Evolutionary conservation across 2,888 invertebrate genomes (phyloP), one percentile per base, ranked within the genome.

Genomic region (Cyrtodaria siliqua): DNA sequence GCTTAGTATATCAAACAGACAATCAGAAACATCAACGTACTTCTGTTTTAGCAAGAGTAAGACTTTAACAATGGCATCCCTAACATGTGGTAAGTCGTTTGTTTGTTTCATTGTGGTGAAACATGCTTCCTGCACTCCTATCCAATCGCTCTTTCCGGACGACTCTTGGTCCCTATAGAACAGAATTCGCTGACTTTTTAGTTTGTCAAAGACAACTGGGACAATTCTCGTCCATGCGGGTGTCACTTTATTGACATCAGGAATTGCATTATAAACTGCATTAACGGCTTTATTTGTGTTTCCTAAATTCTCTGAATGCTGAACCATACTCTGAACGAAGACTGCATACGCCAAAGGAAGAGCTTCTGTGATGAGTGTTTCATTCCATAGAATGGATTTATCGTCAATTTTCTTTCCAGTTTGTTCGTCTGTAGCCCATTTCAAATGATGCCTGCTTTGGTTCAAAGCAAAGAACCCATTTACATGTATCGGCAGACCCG

Each of bases 401-500:
- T 88, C 90, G 33, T 74, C 69, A 4, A 77, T 64, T 23, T 44
- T n/a, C 26, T 68, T 67, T n/a, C 49, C 26, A 27, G 62, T 24
- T 49, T 83, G 74, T 29, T 84, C 83, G 1, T 84, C 78, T 29
- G 88, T 81, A 18, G 88, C 86, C 91, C 91, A 91, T 76, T 90
- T 91, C 14, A 91, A 73, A 63, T 89, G 87, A 20, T 89, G 83
- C 24, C 90, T 81, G 75, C 90, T 90, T 57, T 89, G 89, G 49
- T 86, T 88, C 12, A 91, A 63, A 6, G 89, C 87, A 74, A 91
- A 91, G 75, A 84, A 89, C 8, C 90, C 91, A 69, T 90, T 90
- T 24, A 91, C 85, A 69, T 91, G 90, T 2, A 91, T 82, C 0
- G 90, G 90, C 12, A 91, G 82, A 9, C 91, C 91, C 4, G 91